A percentile compares a stretch with the other conserved stretches of the same genome.
These are phyloP conservation scores for Brotula barbata DNA, from an alignment of 2,797 vertebrate genomes.

Conservation along the genomic window DNA sequence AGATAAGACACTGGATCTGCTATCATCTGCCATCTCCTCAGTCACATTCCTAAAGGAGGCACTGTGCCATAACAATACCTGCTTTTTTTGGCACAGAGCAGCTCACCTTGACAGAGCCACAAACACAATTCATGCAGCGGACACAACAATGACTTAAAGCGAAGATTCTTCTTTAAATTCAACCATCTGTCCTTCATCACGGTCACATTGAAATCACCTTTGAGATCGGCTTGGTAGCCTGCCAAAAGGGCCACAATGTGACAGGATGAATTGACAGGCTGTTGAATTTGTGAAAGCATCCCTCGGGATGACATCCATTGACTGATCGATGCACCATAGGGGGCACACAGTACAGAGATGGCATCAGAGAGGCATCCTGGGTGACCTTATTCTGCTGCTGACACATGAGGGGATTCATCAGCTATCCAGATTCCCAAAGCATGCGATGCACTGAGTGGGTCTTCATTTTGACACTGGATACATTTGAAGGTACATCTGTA, in stretches of 20 bases:
- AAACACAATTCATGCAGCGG: neutral
- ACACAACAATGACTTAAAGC: neutral
- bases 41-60: conserved; percentile 7
- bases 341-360: conserved; percentile 37
- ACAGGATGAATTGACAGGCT: conserved; percentile 49
- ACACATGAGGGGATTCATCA: conserved; percentile 24
- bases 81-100: neutral
- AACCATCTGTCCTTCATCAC: conserved; percentile 44
- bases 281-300: conserved; percentile 52
- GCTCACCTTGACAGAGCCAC: neutral
- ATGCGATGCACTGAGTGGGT: too few relatives aligned
- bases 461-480: neutral
- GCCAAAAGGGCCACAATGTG: conserved; percentile 34
- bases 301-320: conserved; percentile 63
- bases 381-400: conserved; percentile 54
- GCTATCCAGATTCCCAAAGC: too few relatives aligned
- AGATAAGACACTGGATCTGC: neutral
- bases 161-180: neutral
- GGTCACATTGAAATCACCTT: conserved; percentile 56
- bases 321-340: conserved; percentile 66
- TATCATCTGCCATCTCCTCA: conserved; percentile 10
- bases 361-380: conserved; percentile 44
- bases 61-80: neutral
- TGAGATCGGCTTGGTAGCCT: conserved; percentile 40
- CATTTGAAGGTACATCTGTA: too few relatives aligned